Evolutionary conservation across 2,113 vertebrate species (phyloP).

Genomic region (Okapia johnstoni): DNA sequence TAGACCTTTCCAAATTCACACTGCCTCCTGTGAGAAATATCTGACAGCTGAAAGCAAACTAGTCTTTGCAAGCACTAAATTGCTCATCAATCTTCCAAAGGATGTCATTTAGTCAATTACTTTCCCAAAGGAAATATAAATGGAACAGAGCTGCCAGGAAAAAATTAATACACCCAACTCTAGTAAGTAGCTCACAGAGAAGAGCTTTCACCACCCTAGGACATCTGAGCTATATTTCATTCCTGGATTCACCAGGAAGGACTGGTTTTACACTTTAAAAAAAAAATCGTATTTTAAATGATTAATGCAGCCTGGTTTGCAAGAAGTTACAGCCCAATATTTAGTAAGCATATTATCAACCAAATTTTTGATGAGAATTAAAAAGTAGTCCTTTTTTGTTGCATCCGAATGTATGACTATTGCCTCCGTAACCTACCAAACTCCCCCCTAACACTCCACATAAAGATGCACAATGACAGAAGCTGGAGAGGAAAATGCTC

Average conservation of each 20-base stretch:
- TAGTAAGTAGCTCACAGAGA: background rate
- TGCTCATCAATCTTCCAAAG: constrained; percentile 29
- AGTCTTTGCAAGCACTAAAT: constrained; percentile 17
- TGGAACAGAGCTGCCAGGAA: background rate
- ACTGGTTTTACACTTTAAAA: background rate
- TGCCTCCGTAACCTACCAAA: background rate
- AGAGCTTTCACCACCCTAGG: background rate
- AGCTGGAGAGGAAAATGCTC: background rate
- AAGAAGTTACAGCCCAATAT: background rate
- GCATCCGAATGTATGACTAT: background rate
- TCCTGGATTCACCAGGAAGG: background rate
- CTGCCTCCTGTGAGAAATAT: background rate
- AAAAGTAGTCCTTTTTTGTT: background rate
- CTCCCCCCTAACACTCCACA: background rate
- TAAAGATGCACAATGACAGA: background rate
- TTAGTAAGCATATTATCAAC: background rate
- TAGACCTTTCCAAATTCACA: constrained; percentile 17
- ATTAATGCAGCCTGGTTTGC: background rate
- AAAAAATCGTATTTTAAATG: background rate
- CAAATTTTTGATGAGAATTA: background rate
- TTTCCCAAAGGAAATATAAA: constrained; percentile 42
- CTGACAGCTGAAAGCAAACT: constrained; percentile 3
- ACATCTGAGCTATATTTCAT: background rate
- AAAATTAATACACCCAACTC: constrained; percentile 1
- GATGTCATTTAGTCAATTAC: constrained; percentile 24